Percentiles rank a stretch among this genome's conserved stretches.
These are phyloP conservation scores for Clarias laeviceps DNA, from an alignment of 2,797 vertebrate genomes.

Conservation along the genomic window DNA sequence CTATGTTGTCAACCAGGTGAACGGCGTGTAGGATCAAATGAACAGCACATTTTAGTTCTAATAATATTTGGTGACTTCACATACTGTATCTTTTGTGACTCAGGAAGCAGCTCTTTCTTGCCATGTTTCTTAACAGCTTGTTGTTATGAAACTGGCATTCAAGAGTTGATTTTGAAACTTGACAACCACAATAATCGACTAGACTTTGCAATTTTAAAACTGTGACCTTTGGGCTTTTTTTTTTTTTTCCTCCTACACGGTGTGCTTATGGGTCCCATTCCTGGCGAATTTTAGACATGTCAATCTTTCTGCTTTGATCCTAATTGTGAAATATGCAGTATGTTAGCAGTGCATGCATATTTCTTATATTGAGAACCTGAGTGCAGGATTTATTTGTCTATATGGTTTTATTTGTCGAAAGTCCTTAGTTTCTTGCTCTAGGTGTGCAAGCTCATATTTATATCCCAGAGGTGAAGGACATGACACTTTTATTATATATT, in stretches of 20 bases:
- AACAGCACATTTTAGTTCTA: neutral
- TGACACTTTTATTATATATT: neutral
- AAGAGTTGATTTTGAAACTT: slow-evolving; percentile 19
- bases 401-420: neutral
- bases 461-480: neutral
- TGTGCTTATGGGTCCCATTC: neutral
- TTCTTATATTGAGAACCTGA: neutral
- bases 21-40: neutral
- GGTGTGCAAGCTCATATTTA: neutral
- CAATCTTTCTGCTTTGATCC: neutral
- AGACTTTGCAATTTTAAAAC: slow-evolving; percentile 7
- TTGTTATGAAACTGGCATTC: slow-evolving; percentile 18
- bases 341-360: no score
- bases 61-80: neutral
- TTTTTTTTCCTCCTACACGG: slow-evolving; percentile 3
- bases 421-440: neutral
- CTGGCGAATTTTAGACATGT: slow-evolving; percentile 8
- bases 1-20: neutral
- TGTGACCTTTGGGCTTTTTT: slow-evolving; percentile 18
- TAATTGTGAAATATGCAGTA: no score
- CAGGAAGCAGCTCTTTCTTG: neutral
- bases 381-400: neutral
- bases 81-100: neutral
- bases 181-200: neutral
- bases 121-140: neutral